Base-by-base conservation (phyloP, 2,113 vertebrate species). In the Chaenocephalus aceratus region DNA sequence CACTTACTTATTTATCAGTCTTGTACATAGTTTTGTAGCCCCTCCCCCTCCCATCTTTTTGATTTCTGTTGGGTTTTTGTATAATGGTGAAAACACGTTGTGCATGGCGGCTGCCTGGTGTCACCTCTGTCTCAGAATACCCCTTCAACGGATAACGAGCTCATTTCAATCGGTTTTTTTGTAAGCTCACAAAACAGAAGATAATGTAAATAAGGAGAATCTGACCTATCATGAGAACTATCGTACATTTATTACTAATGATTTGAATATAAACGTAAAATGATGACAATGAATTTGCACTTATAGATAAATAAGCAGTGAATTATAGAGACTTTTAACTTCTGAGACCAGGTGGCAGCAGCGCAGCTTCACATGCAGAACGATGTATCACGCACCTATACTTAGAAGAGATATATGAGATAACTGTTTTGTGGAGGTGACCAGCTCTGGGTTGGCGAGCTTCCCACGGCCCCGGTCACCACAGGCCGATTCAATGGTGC, bases 401-500 rank as follows among this genome's bases (percentile, higher is more conserved):
- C 71, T 83, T 93, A 92, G 89, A 90, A 85, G 88, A 94, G 89
- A 89, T 93, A 87, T 92, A 92, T 82, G 90, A 92, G 91, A 90
- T 79, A 91, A 87, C 83, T 87, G 87, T 92, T 94, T 92, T 89
- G 93, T 93, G 90, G 87, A 93, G 89, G 94, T 90, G 93, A 90
- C 90, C 81, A 23, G 75, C 84, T 76, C 67, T 4, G 85, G 89
- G 86, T 75, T 60, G 75, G 81, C 80, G 23, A 82, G 80, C 82
- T 89, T 46, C 64, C 85, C 74, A 46, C 73, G 69, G 82, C 79
- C 57, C n/a, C 9, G 78, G 93, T 91, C 87, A 89, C 93, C 86
- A 69, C 93, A 92, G 93, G 93, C 94, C 93, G 93, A 95, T 95
- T 95, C 93, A 92, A 94, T 95, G 94, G 95, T 96, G 95, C 94